These are phyloP conservation scores for Drosophila colorata DNA, from an alignment of 2,888 invertebrate species.

Conservation along the genomic window DNA sequence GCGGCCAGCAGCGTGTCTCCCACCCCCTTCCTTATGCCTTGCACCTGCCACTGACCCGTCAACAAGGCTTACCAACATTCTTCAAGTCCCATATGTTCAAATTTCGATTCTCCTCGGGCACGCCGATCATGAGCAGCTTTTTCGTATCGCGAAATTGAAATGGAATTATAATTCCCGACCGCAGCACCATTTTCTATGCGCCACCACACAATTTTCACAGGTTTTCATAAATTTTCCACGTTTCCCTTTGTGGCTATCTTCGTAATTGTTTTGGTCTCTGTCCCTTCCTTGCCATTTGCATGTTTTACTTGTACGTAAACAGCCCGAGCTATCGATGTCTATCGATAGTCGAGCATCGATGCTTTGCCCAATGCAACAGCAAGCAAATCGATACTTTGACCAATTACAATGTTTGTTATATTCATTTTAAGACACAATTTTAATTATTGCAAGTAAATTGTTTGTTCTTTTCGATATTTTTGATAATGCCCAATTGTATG, in stretches of 20 bases:
- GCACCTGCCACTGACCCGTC: conserved; percentile 23
- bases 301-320: conserved; percentile 74
- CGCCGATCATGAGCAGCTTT: conserved; percentile 81
- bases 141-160: conserved; percentile 83
- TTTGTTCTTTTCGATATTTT: not conserved
- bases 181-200: conserved; percentile 82
- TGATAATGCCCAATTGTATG: too few relatives aligned
- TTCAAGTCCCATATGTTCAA: conserved; percentile 82
- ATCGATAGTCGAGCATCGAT: conserved; percentile 36
- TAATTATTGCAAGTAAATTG: not conserved
- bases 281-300: conserved; percentile 65
- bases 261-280: conserved; percentile 79
- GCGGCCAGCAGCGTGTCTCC: conserved; percentile 36
- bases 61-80: conserved; percentile 80
- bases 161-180: conserved; percentile 82
- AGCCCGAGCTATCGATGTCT: conserved; percentile 49
- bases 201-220: conserved; percentile 74
- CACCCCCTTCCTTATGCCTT: conserved; percentile 1
- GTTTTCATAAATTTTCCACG: conserved; percentile 78
- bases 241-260: conserved; percentile 69
- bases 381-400: conserved; percentile 9
- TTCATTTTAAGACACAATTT: too few relatives aligned
- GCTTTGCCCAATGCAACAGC: not conserved
- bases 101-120: conserved; percentile 77
- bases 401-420: too few relatives aligned